Percentiles rank a stretch among this genome's conserved stretches.
Conservation (phyloP, 2,888 invertebrate species). For the Drosophila suboccidentalis region DNA sequence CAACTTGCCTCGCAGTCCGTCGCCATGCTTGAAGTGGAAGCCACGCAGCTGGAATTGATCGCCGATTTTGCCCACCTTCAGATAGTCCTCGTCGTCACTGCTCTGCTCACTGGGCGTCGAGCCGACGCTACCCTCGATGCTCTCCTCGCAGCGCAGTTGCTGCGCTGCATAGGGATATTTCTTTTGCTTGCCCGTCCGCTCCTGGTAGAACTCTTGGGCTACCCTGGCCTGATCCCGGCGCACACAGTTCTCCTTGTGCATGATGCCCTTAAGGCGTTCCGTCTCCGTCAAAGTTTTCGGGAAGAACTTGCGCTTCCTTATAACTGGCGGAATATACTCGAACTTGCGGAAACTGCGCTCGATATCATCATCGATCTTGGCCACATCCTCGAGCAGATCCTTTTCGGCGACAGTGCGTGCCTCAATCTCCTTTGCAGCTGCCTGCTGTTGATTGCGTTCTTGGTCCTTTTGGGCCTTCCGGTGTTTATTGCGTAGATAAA, state of each 20-base stretch:
- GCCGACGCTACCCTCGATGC: slow-evolving; percentile 50
- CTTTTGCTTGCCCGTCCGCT: slow-evolving; percentile 68
- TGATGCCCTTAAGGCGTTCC: slow-evolving; percentile 64
- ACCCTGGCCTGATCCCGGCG: slow-evolving; percentile 75
- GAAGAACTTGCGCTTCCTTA: slow-evolving; percentile 65
- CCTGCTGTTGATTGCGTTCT: slow-evolving; percentile 27
- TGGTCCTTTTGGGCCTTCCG: slow-evolving; percentile 34
- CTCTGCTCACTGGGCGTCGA: slow-evolving; percentile 76
- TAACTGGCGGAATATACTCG: slow-evolving; percentile 52
- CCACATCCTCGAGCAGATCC: slow-evolving; percentile 61
- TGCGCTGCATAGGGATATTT: slow-evolving; percentile 67
- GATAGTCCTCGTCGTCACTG: slow-evolving; percentile 82
- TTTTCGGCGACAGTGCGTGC: slow-evolving; percentile 65
- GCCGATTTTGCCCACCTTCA: slow-evolving; percentile 79
- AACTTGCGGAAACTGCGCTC: slow-evolving; percentile 70
- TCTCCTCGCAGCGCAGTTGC: slow-evolving; percentile 70
- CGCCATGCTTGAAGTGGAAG: slow-evolving; percentile 81
- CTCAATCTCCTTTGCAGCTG: slow-evolving; percentile 42
- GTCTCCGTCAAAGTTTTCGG: slow-evolving; percentile 83
- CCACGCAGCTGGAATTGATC: slow-evolving; percentile 82
- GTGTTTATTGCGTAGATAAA: slow-evolving; percentile 72
- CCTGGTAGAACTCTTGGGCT: slow-evolving; percentile 69
- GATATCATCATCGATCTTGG: slow-evolving; percentile 72
- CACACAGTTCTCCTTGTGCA: slow-evolving; percentile 76
- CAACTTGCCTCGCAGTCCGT: slow-evolving; percentile 80